Evolutionary conservation across 1,140 invertebrate genomes (phyloP).

Genomic region (Drosophila grimshawi): DNA sequence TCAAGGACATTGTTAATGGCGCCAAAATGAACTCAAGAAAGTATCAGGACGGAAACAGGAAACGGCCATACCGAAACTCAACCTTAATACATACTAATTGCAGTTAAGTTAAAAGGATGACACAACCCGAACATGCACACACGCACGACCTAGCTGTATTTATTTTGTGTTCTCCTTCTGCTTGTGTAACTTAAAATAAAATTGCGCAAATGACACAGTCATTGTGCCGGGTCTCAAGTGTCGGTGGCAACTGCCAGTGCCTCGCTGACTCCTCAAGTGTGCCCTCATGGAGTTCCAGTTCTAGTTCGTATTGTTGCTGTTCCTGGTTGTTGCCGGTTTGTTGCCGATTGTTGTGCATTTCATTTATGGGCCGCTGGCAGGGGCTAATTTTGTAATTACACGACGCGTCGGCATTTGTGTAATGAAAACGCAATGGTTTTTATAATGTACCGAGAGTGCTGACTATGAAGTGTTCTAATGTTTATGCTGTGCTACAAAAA

Average conservation of each 20-base stretch:
- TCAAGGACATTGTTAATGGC: conserved; percentile 24
- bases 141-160: neutral
- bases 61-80: conserved; percentile 51
- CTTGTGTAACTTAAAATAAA: conserved; percentile 36
- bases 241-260: conserved; percentile 56
- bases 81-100: conserved; percentile 57
- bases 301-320: conserved; percentile 19
- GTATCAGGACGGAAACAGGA: conserved; percentile 36
- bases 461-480: conserved; percentile 30
- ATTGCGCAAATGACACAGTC: conserved; percentile 58
- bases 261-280: conserved; percentile 59
- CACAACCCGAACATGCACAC: conserved; percentile 40
- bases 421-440: conserved; percentile 66
- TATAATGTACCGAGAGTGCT: conserved; percentile 20
- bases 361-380: conserved; percentile 73
- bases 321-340: neutral
- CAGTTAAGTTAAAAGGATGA: conserved; percentile 67
- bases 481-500: conserved; percentile 9
- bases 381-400: conserved; percentile 79
- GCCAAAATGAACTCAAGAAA: conserved; percentile 4
- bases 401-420: conserved; percentile 64
- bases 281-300: conserved; percentile 62
- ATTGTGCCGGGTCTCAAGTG: conserved; percentile 63
- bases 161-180: neutral
- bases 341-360: conserved; percentile 41